phyloP scores from a whole-genome alignment of 2,113 vertebrate genomes.

The Oreochromis tanganicae region DNA sequence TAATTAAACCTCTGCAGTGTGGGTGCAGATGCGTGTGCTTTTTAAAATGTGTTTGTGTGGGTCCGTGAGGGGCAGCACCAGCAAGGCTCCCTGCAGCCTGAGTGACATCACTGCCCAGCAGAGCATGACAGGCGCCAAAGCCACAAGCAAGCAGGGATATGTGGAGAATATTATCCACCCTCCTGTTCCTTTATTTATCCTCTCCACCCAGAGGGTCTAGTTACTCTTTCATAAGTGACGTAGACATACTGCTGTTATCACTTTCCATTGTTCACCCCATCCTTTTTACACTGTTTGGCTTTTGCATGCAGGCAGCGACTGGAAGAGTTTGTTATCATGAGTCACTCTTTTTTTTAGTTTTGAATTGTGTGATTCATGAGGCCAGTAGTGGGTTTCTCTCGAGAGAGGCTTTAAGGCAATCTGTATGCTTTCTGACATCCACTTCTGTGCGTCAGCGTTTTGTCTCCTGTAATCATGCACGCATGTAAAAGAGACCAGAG shows the following conservation, averaged over 20 bases:
- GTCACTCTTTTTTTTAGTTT: neutral
- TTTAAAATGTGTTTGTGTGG: neutral
- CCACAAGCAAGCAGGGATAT: slow-evolving; percentile 23
- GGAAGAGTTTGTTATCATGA: slow-evolving; percentile 14
- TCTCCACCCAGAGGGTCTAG: slow-evolving; percentile 9
- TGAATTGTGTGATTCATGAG: slow-evolving; percentile 28
- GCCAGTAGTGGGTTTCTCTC: neutral
- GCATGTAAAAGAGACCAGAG: neutral
- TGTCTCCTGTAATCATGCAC: neutral
- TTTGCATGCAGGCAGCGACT: slow-evolving; percentile 3
- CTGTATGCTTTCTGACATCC: neutral
- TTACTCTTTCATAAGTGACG: slow-evolving; percentile 40
- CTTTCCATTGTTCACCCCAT: neutral
- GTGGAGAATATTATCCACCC: slow-evolving; percentile 42
- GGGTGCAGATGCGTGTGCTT: neutral
- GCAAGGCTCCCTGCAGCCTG: neutral
- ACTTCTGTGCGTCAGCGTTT: neutral
- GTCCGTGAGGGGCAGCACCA: neutral
- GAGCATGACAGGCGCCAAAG: slow-evolving; percentile 25
- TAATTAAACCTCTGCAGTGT: neutral
- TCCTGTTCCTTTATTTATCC: slow-evolving; percentile 56
- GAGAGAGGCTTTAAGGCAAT: slow-evolving; percentile 2
- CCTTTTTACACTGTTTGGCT: neutral
- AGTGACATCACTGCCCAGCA: slow-evolving; percentile 53
- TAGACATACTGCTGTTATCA: slow-evolving; percentile 8